These are phyloP conservation scores for Eledone cirrhosa DNA, from an alignment of 2,888 invertebrate genomes.

Conservation along the genomic window DNA sequence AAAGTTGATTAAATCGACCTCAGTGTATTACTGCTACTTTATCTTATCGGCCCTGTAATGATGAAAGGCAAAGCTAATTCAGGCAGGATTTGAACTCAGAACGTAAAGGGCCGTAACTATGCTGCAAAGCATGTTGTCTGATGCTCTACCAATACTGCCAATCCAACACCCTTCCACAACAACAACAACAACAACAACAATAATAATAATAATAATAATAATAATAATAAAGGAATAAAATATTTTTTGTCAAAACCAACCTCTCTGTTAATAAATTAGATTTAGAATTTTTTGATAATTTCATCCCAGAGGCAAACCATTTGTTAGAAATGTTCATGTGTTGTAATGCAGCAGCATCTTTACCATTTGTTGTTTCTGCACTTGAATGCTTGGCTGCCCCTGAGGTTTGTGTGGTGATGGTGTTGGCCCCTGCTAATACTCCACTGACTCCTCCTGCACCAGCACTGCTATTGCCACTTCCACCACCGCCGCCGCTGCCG, in stretches of 20 bases:
- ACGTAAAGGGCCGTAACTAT: too few relatives aligned
- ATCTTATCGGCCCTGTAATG: too few relatives aligned
- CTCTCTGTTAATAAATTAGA: slow-evolving; percentile 24
- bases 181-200: too few relatives aligned
- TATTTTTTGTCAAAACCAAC: neutral
- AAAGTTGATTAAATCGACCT: too few relatives aligned
- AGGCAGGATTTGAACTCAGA: too few relatives aligned
- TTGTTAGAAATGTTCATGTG: neutral
- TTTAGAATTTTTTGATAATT: slow-evolving; percentile 19
- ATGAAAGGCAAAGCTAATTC: too few relatives aligned
- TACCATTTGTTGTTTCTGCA: slow-evolving; percentile 7
- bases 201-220: too few relatives aligned
- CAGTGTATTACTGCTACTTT: too few relatives aligned
- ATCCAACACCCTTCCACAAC: too few relatives aligned
- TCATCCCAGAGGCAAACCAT: slow-evolving; percentile 18
- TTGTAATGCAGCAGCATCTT: slow-evolving; percentile 18
- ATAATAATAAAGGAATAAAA: too few relatives aligned
- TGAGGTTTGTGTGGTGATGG: slow-evolving; percentile 23
- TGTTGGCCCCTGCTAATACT: neutral
- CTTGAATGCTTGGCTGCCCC: slow-evolving; percentile 8
- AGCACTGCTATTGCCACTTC: neutral
- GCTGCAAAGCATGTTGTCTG: too few relatives aligned
- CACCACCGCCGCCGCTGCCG: neutral
- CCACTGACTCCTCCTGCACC: neutral
- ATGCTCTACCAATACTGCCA: too few relatives aligned